phyloP scores from a whole-genome alignment of 2,797 vertebrate species.

The Chiloscyllium punctatum region DNA sequence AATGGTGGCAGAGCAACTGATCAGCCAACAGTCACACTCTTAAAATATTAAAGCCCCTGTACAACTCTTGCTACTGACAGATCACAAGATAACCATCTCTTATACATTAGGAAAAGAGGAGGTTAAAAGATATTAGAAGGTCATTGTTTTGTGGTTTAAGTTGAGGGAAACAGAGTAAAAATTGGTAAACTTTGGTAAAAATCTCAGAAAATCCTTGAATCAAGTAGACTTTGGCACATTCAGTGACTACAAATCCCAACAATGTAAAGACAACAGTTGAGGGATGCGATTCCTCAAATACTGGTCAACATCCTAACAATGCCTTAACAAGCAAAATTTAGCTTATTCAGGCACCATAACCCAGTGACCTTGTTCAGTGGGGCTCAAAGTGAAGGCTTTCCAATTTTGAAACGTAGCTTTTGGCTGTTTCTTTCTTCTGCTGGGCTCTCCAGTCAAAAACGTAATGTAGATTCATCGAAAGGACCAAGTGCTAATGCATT shows the following conservation, averaged over 20 bases:
- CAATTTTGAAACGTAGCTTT: conserved; percentile 45
- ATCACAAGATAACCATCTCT: not conserved
- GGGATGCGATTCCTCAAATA: not conserved
- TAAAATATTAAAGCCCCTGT: not conserved
- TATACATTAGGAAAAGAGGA: too few species aligned
- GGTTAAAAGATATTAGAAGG: not conserved
- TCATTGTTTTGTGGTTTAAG: not conserved
- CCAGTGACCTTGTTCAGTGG: not conserved
- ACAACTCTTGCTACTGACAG: not conserved
- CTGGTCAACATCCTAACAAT: not conserved
- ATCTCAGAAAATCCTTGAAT: not conserved
- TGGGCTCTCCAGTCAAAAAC: conserved; percentile 53
- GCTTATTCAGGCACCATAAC: not conserved
- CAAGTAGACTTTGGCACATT: not conserved
- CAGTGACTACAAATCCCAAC: not conserved
- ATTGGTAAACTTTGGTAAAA: not conserved
- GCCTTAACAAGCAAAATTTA: too few species aligned
- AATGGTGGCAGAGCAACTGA: not conserved
- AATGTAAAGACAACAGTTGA: not conserved
- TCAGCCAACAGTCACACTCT: not conserved
- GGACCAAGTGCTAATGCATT: conserved; percentile 72
- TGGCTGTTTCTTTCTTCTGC: conserved; percentile 38
- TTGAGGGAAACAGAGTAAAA: not conserved
- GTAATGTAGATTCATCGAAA: conserved; percentile 63
- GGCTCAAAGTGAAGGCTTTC: conserved; percentile 51